Evolutionary conservation across 1,140 invertebrate genomes (phyloP).

Genomic region (Laupala kohalensis): DNA sequence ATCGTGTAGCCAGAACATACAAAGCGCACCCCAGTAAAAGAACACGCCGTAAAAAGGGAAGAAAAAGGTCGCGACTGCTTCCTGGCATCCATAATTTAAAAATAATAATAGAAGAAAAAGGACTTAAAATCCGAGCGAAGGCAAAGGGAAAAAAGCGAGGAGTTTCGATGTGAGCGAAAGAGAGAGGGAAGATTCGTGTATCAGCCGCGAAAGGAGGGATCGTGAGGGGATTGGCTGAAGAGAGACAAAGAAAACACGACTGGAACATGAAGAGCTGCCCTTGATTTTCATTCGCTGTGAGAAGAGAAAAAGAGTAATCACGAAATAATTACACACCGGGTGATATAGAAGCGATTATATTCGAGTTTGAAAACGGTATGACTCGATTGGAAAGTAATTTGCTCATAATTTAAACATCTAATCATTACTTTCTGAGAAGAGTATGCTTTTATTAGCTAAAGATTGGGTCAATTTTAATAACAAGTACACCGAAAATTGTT

Average conservation of each 20-base stretch:
- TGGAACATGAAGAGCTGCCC: neutral
- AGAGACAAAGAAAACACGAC: neutral
- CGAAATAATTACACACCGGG: neutral
- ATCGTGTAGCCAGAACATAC: neutral
- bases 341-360: neutral
- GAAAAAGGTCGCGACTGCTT: neutral
- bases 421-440: neutral
- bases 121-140: neutral
- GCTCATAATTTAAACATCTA: neutral
- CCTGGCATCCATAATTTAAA: neutral
- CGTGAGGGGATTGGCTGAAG: neutral
- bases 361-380: neutral
- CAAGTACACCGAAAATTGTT: neutral
- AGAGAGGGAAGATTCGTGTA: neutral
- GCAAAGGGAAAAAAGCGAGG: neutral
- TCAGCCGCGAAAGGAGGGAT: neutral
- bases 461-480: neutral
- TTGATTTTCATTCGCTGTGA: neutral
- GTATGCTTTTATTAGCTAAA: neutral
- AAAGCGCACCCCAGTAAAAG: neutral
- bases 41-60: neutral
- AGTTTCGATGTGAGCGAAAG: neutral
- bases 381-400: neutral
- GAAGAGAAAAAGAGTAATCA: neutral
- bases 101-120: neutral